Conservation (phyloP, 1,140 invertebrate genomes). For the Calycopis cecrops region DNA sequence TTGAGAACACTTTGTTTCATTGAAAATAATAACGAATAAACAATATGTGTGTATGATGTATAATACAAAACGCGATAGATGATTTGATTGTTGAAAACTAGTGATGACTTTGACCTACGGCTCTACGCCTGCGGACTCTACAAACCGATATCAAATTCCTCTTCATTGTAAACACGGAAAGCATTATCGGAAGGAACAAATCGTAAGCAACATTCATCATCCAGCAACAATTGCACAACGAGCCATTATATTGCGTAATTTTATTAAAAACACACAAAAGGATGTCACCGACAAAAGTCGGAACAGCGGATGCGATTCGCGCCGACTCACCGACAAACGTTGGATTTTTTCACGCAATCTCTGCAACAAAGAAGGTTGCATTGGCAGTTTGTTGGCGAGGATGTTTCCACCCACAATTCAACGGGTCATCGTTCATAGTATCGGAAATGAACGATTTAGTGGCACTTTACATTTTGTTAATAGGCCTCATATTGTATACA, state of each 20-base stretch:
- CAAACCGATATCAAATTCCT: too few relatives aligned
- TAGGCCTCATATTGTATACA: conserved; percentile 43
- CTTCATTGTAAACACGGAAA: too few relatives aligned
- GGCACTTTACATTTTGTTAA: conserved; percentile 23
- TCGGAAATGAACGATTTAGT: conserved; percentile 46
- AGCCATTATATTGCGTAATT: conserved; percentile 68
- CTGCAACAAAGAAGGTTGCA: conserved; percentile 38
- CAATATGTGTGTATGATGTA: too few relatives aligned
- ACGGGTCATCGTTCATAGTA: conserved; percentile 59
- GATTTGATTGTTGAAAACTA: too few relatives aligned
- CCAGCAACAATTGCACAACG: conserved; percentile 67
- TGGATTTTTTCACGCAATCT: conserved; percentile 58
- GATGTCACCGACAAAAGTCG: conserved; percentile 65
- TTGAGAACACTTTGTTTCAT: too few relatives aligned
- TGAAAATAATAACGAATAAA: too few relatives aligned
- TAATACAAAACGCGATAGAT: too few relatives aligned
- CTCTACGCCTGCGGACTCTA: too few relatives aligned
- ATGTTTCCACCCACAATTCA: conserved; percentile 71
- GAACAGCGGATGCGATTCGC: conserved; percentile 72
- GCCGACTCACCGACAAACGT: conserved; percentile 57
- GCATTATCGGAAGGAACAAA: conserved; percentile 51
- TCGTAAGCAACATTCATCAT: conserved; percentile 54
- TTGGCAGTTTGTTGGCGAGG: conserved; percentile 52
- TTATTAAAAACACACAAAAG: conserved; percentile 68
- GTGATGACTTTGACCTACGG: too few relatives aligned